Base-by-base conservation (phyloP, 1,140 invertebrate species). In the Papilio helenus region DNA sequence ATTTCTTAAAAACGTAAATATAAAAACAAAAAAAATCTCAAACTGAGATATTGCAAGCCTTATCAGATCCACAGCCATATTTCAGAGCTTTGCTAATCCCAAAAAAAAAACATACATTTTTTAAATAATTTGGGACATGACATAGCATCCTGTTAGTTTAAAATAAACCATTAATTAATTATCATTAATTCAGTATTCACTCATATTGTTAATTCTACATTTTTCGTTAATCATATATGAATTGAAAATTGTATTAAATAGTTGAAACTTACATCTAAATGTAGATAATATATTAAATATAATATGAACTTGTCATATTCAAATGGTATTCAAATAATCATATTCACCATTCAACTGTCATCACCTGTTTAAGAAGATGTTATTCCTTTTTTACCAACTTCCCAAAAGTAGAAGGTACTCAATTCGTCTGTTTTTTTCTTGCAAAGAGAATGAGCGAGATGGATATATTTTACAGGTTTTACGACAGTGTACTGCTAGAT, bases 181-280 rank as follows among this genome's bases (percentile, higher is more conserved):
- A n/a, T 55, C 7, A 55, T 8, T 55, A 18, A n/a, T 39, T 39
- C 34, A 39, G 34, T 39, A 39, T 39, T 39, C 34, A 55, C n/a
- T 55, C 18, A 55, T 55, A 20, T 55, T 18, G 5, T 55, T 55
- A 55, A 55, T 8, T 18, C 46, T 20, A 55, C 9, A 55, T 1
- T 46, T 55, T 55, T 55, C 34, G 7, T 9, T 55, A 55, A 20
- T 55, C 51, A 55, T n/a, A 55, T 55, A 55, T 55, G 18, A 55
- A 55, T 55, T 55, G 51, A 18, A 55, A 20, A 55, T 55, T 55
- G 51, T 68, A 34, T 68, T 61, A 61, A 61, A 61, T 29, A 29
- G 61, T 68, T 29, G 61, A 29, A 68, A 29, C 61, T 68, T 68
- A 68, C 23, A 68, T 29, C 61, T 68, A 68, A 68, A 18, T 1